Percentiles rank a stretch among this genome's conserved stretches.
These are phyloP conservation scores for Centroberyx gerrardi DNA, from an alignment of 2,797 vertebrate genomes.

Conservation along the genomic window DNA sequence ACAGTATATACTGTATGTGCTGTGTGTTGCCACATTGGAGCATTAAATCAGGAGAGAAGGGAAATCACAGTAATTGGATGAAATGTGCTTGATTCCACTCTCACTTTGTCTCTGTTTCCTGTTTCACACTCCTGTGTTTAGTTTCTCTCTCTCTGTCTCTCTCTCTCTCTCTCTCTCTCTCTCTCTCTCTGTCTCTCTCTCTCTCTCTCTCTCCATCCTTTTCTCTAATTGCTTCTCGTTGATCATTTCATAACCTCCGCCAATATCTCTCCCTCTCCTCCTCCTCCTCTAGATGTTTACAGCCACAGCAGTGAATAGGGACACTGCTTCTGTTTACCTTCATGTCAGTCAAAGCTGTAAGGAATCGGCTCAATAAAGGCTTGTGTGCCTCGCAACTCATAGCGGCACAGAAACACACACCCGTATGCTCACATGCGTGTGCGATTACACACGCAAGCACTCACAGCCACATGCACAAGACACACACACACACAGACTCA, in stretches of 20 bases:
- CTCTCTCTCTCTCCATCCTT: background rate
- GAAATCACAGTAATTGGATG: constrained; percentile 52
- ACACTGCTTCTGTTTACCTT: constrained; percentile 59
- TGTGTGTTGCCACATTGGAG: constrained; percentile 21
- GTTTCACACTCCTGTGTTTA: constrained; percentile 16
- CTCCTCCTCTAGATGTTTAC: constrained; percentile 28
- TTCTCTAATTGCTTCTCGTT: constrained; percentile 4
- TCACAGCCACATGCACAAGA: background rate
- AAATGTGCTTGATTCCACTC: constrained; percentile 30
- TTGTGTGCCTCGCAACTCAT: constrained; percentile 37
- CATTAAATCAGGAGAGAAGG: constrained; percentile 14
- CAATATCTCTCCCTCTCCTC: constrained; percentile 14
- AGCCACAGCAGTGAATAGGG: constrained; percentile 26
- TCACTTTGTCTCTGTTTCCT: constrained; percentile 22
- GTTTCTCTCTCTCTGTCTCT: background rate
- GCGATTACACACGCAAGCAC: background rate
- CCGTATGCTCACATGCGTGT: constrained; percentile 17
- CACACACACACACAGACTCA: constrained; percentile 2
- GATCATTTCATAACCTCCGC: constrained; percentile 3
- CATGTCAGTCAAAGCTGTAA: constrained; percentile 56
- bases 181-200: background rate
- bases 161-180: background rate
- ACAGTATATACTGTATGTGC: too few species aligned
- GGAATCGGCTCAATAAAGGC: constrained; percentile 40
- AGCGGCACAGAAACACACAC: constrained; percentile 19